phyloP scores from a whole-genome alignment of 2,797 vertebrate species.

The Oophaga sylvatica region DNA sequence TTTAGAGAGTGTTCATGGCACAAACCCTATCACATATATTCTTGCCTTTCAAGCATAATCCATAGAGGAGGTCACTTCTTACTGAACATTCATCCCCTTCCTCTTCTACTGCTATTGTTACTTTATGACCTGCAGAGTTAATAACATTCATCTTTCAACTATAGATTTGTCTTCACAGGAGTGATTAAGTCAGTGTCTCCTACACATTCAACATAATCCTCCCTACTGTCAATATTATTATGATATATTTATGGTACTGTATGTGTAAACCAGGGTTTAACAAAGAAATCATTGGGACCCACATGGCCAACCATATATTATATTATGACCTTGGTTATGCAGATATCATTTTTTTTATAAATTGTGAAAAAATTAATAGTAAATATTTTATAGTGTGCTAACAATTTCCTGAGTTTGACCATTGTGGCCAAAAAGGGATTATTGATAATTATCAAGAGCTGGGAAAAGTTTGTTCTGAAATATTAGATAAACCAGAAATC shows the following conservation, averaged over 20 bases:
- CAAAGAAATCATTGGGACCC: background rate
- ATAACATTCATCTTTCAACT: background rate
- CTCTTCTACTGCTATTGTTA: background rate
- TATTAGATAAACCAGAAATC: background rate
- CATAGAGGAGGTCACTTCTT: background rate
- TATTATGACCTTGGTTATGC: background rate
- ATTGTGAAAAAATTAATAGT: background rate
- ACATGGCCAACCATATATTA: background rate
- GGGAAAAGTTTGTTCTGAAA: slow-evolving; percentile 28
- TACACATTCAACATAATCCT: background rate
- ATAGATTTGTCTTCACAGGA: background rate
- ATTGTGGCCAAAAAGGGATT: background rate
- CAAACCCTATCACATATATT: too few relatives aligned
- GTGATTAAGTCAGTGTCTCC: background rate
- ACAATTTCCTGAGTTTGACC: background rate
- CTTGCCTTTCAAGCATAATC: background rate
- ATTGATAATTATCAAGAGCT: background rate
- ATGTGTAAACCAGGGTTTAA: background rate
- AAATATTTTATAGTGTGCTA: background rate
- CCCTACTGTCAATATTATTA: background rate
- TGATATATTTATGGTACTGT: background rate
- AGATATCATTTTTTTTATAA: background rate
- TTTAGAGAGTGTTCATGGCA: background rate
- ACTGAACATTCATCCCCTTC: background rate
- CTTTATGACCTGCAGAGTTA: too few relatives aligned